Evolutionary conservation across 2,888 invertebrate genomes (phyloP).

Genomic region (Eristalis pertinax): DNA sequence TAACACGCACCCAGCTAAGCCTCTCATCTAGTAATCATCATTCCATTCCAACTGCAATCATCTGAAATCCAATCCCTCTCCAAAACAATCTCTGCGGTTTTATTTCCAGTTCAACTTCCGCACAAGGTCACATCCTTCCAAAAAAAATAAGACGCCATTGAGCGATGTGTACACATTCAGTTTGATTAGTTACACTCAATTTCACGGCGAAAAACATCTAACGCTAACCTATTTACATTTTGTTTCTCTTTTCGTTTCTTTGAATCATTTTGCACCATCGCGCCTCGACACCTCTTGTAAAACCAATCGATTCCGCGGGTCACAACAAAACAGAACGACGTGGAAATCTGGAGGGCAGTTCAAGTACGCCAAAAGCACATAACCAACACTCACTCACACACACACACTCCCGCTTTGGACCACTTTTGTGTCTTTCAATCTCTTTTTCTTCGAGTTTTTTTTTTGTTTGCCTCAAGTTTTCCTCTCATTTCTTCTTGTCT

Average conservation of each 20-base stretch:
- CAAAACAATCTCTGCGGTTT: background rate
- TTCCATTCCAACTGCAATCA: background rate
- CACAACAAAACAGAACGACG: constrained; percentile 80
- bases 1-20: background rate
- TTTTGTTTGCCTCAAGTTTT: background rate
- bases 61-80: background rate
- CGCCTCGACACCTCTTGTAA: background rate
- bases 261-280: constrained; percentile 13
- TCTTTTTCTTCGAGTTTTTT: background rate
- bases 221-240: constrained; percentile 41
- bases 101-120: background rate
- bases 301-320: constrained; percentile 52
- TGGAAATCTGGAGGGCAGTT: constrained; percentile 89
- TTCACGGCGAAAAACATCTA: constrained; percentile 15
- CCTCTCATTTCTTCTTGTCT: background rate
- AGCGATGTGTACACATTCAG: background rate
- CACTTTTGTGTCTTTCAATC: background rate
- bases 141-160: background rate
- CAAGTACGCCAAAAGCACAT: constrained; percentile 85
- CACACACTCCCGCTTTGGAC: background rate
- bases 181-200: constrained; percentile 35
- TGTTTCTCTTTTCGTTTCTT: constrained; percentile 31
- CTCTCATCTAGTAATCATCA: background rate
- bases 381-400: background rate
- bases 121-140: background rate